Base-by-base conservation (phyloP, 2,888 invertebrate genomes). In the Pantelozetes paolii region DNA sequence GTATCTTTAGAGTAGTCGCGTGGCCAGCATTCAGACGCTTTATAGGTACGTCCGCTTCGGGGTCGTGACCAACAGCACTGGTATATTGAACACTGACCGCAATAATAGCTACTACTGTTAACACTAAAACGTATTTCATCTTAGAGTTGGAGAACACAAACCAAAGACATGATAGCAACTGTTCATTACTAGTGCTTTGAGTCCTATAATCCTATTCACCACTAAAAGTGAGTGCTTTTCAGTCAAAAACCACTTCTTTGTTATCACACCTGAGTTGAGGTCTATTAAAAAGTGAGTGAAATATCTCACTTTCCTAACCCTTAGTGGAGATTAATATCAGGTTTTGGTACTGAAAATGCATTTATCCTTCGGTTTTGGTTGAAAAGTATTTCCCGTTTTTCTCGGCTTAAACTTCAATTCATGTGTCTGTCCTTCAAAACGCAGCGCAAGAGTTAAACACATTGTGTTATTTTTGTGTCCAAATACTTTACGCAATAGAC, bases 1-100 rank as follows among this genome's bases (percentile, higher is more conserved):
- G 74, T 62, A 74, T 74, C 20, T 54, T 57, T 1, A 74, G 2
- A 42, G 59, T 23, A 50, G 70, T 54, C 57, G 70, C 48, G n/a
- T 57, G 54, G 8, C 74, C 74, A 50, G 74, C 74, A 36, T 74
- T 74, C 42, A 71, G 13, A n/a, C 74, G 69, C 32, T 74, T 74
- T 11, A 74, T 70, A 9, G 74, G 74, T 13, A 71, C n/a, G 32
- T 74, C 74, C 15, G 74, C 69, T 6, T 74, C 74, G 1, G 28
- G 62, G n/a, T 62, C 62, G 2, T 18, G 32, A 3, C n/a, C n/a
- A n/a, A 26, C 3, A 18, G 36, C 28, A 18, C 3, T 3, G 36
- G 28, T 32, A 1, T 6, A 5, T 18, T 30, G 26, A 26, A 62
- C 5, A 20, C 9, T 32, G 11, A 32, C 32, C 62, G 32, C 18